A percentile compares a stretch with the other conserved stretches of the same genome.
These are phyloP conservation scores for Hypotaenidia philippensis DNA, from an alignment of 2,797 vertebrate genomes.

Conservation along the genomic window DNA sequence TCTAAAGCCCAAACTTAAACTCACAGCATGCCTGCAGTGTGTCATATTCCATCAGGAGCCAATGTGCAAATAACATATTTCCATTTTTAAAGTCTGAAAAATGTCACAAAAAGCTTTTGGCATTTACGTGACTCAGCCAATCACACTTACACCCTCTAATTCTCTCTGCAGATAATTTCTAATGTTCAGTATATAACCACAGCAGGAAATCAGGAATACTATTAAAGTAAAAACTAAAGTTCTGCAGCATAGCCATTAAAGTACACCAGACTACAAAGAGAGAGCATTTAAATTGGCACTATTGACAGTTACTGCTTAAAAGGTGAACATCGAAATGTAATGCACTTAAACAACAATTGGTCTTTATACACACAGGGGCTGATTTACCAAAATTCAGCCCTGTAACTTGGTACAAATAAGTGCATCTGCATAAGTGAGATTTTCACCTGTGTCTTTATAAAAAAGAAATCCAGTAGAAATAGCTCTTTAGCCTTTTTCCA, in stretches of 20 bases:
- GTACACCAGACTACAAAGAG: slow-evolving; percentile 44
- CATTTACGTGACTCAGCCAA: slow-evolving; percentile 80
- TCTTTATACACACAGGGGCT: neutral
- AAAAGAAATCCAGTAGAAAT: neutral
- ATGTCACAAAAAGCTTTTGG: slow-evolving; percentile 83
- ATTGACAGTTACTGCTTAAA: slow-evolving; percentile 56
- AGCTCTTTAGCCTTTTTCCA: neutral
- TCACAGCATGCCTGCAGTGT: slow-evolving; percentile 41
- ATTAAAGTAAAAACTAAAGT: slow-evolving; percentile 62
- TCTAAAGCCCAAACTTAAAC: slow-evolving; percentile 62
- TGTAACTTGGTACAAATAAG: neutral
- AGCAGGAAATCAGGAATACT: slow-evolving; percentile 78
- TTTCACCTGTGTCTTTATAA: neutral
- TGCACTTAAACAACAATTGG: slow-evolving; percentile 47
- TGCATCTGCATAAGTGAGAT: neutral
- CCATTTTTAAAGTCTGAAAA: slow-evolving; percentile 83
- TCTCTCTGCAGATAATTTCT: slow-evolving; percentile 81
- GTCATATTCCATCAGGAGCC: slow-evolving; percentile 78
- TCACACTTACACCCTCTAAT: slow-evolving; percentile 77
- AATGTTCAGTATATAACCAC: slow-evolving; percentile 71
- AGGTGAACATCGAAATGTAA: slow-evolving; percentile 61
- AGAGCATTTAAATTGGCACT: slow-evolving; percentile 56
- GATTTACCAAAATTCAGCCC: neutral
- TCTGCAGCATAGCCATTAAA: slow-evolving; percentile 62
- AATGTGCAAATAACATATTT: slow-evolving; percentile 82